Conservation (phyloP, 2,797 vertebrate genomes). For the Gobio occitaniae region DNA sequence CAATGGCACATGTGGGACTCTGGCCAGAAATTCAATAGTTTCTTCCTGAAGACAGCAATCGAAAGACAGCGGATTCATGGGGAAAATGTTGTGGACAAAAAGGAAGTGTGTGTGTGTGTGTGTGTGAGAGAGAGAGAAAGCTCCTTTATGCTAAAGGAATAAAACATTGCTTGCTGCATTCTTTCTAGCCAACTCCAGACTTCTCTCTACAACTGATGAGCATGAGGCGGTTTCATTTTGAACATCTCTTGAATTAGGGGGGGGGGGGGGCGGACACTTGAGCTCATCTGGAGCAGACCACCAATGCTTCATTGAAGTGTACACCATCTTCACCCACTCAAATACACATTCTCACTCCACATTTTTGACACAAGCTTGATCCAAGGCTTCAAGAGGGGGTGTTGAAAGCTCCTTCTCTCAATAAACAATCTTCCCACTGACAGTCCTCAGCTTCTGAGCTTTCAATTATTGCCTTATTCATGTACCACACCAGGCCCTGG, state of each 20-base stretch:
- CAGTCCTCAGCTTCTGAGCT: neutral
- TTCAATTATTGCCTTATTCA: constrained; percentile 10
- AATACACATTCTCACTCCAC: constrained; percentile 20
- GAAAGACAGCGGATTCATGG: constrained; percentile 61
- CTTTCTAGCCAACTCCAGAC: constrained; percentile 11
- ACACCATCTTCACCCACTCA: constrained; percentile 15
- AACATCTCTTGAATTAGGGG: constrained; percentile 29
- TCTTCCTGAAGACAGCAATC: constrained; percentile 15
- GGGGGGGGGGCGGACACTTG: constrained; percentile 13
- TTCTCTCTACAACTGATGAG: constrained; percentile 23
- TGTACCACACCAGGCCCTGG: neutral
- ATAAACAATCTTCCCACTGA: constrained; percentile 39
- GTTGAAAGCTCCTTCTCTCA: constrained; percentile 33
- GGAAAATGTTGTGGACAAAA: constrained; percentile 63
- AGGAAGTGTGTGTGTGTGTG: neutral
- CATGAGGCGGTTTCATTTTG: constrained; percentile 10
- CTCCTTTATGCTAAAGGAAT: constrained; percentile 61
- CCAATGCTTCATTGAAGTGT: neutral
- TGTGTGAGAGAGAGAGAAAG: constrained; percentile 37
- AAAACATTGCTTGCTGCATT: constrained; percentile 65
- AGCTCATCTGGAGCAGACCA: constrained; percentile 14
- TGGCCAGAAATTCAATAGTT: constrained; percentile 19
- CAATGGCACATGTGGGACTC: constrained; percentile 28
- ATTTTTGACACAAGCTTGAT: constrained; percentile 29
- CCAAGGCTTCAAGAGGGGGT: constrained; percentile 19